A percentile compares a stretch with the other conserved stretches of the same genome.
Conservation (phyloP, 2,797 vertebrate genomes). For the Hipposideros larvatus region DNA sequence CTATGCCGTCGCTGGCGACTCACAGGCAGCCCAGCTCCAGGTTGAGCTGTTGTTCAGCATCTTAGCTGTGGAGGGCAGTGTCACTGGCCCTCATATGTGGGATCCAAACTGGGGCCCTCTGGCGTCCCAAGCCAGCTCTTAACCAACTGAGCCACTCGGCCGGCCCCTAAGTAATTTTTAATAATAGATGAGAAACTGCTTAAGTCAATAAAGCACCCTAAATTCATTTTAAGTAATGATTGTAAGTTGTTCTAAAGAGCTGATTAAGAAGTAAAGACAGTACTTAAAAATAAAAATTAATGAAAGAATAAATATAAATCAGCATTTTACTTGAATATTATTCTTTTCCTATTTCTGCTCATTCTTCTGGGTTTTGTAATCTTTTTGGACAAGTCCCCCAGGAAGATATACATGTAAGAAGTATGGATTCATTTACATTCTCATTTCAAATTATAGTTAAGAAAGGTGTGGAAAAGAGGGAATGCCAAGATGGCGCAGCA, state of each 20-base stretch:
- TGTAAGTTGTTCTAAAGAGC: background rate
- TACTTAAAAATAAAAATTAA: constrained; percentile 27
- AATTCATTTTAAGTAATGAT: constrained; percentile 45
- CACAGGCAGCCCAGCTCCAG: too few relatives aligned
- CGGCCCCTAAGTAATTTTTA: constrained; percentile 11
- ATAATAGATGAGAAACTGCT: constrained; percentile 58
- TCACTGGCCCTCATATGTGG: too few relatives aligned
- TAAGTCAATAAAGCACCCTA: constrained; percentile 69
- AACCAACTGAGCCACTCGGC: too few relatives aligned
- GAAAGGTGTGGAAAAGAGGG: background rate
- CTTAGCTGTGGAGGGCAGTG: too few relatives aligned
- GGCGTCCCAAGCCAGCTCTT: too few relatives aligned
- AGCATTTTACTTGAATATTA: background rate
- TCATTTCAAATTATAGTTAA: background rate
- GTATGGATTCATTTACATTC: background rate
- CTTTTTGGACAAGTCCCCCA: background rate
- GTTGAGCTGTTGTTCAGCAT: too few relatives aligned
- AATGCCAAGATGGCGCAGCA: too few relatives aligned
- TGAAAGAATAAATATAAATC: constrained; percentile 23
- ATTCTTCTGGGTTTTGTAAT: background rate
- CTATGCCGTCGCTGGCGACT: too few relatives aligned
- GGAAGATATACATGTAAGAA: background rate
- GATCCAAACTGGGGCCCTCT: too few relatives aligned
- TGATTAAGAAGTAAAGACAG: background rate
- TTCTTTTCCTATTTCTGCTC: constrained; percentile 22